Conservation (phyloP, 2,888 invertebrate genomes). For the Nephrotoma appendiculata region DNA sequence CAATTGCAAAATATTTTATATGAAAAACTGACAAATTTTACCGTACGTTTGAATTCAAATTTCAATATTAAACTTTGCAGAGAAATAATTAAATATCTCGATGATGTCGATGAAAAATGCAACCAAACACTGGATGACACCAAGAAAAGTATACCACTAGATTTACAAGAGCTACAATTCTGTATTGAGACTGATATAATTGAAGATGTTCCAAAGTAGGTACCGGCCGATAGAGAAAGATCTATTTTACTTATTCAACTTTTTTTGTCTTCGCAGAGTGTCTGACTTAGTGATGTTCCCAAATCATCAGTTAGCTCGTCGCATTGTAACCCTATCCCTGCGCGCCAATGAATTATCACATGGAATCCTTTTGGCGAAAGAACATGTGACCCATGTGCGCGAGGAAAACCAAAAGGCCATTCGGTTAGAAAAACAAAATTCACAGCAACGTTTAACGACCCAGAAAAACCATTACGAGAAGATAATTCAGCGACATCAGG, state of each 20-base stretch:
- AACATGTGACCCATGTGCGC: constrained; percentile 28
- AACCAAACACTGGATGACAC: constrained; percentile 30
- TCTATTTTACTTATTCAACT: not conserved
- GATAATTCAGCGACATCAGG: constrained; percentile 63
- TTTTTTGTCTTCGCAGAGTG: constrained; percentile 18
- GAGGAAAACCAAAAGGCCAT: constrained; percentile 29
- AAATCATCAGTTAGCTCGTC: constrained; percentile 31
- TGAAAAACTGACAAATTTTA: no score
- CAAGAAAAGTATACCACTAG: constrained; percentile 25
- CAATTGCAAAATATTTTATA: no score
- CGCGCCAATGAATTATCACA: constrained; percentile 32
- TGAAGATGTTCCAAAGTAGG: constrained; percentile 32
- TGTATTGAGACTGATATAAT: constrained; percentile 30
- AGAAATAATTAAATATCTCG: constrained; percentile 30
- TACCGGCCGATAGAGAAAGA: not conserved
- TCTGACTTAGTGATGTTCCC: constrained; percentile 31
- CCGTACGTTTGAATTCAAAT: no score
- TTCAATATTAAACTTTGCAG: constrained; percentile 15
- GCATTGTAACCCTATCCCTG: constrained; percentile 26
- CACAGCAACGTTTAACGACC: constrained; percentile 34
- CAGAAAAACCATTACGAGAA: constrained; percentile 59
- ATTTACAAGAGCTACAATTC: constrained; percentile 29
- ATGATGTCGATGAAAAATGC: constrained; percentile 31
- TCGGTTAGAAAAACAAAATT: constrained; percentile 29
- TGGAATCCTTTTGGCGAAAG: constrained; percentile 30